Evolutionary conservation across 1,140 invertebrate species (phyloP), one percentile per base, ranked within the genome.

Genomic region (Megalonaias nervosa): DNA sequence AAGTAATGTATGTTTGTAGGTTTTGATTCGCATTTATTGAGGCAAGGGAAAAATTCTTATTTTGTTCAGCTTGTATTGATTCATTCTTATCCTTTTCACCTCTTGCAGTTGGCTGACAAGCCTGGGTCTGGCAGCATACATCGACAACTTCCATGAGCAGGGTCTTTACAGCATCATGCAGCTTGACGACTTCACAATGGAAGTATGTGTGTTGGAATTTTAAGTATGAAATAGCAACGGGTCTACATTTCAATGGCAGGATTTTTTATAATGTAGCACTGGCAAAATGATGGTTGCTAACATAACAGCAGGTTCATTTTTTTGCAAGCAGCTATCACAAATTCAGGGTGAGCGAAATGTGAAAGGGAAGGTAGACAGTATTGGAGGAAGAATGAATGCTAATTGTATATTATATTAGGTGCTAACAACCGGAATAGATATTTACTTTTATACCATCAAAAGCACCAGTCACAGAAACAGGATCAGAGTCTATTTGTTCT

Each of bases 131-230:
- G 82, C 84, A 14, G 84, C 85, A 2, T 90, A 90, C 76, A 86
- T 88, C 38, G 88, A 89, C 77, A 86, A 82, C 60, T 90, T 90
- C 67, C 87, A 88, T 13, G 84, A 87, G 67, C 74, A 81, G 60
- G 86, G 85, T 66, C 77, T 86, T 0, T 77, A 80, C 60, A 86
- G 83, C 57, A 83, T 90, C 69, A 84, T 82, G n/a, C 86, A 90
- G 79, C 74, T 90, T 19, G 86, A 87, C 56, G 85, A 89, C 19
- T 89, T 86, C 73, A 84, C 81, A 12, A 48, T 88, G 23, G 88
- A 90, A 76, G 82, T 68, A 56, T 6, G 57, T 69, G 19, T 17
- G n/a, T 64, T n/a, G n/a, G 19, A 21, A 67, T 67, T 23, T n/a
- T n/a, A 62, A 62, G 19, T n/a, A 62, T 62, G 2, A 62, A 62